phyloP scores from a whole-genome alignment of 2,888 invertebrate genomes.

The Xestia xanthographa region DNA sequence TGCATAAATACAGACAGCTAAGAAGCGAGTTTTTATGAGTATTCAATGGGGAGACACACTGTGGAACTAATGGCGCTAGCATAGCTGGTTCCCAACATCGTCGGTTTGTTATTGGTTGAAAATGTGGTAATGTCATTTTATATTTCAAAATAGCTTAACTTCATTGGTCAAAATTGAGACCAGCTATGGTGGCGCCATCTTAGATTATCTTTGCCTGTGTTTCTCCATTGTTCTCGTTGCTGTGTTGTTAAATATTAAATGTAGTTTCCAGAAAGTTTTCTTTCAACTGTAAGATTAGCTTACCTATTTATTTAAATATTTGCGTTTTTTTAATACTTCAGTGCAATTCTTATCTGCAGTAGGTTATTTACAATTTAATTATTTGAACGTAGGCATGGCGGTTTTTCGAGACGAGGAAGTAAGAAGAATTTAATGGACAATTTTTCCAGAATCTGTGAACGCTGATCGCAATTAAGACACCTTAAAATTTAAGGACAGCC shows the following conservation, averaged over 20 bases:
- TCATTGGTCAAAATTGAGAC: no score
- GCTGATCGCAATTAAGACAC: background rate
- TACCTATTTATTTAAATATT: background rate
- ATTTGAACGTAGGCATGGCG: background rate
- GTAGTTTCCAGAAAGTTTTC: slow-evolving; percentile 15
- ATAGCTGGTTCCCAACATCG: no score
- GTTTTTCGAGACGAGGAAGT: no score
- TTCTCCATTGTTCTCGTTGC: background rate
- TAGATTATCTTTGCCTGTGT: no score
- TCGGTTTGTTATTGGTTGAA: no score
- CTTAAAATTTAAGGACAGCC: background rate
- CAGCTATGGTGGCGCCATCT: no score
- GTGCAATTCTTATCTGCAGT: background rate
- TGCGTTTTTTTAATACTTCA: background rate
- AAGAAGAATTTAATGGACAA: no score
- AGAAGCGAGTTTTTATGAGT: slow-evolving; percentile 3
- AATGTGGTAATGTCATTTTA: no score
- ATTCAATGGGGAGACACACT: no score
- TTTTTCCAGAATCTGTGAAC: background rate
- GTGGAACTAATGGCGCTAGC: no score
- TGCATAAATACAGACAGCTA: slow-evolving; percentile 14
- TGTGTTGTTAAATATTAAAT: slow-evolving; percentile 28
- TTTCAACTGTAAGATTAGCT: background rate
- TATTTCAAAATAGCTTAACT: no score
- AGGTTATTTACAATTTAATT: background rate